phyloP scores from a whole-genome alignment of 2,888 invertebrate genomes.

The Zygaena filipendulae region DNA sequence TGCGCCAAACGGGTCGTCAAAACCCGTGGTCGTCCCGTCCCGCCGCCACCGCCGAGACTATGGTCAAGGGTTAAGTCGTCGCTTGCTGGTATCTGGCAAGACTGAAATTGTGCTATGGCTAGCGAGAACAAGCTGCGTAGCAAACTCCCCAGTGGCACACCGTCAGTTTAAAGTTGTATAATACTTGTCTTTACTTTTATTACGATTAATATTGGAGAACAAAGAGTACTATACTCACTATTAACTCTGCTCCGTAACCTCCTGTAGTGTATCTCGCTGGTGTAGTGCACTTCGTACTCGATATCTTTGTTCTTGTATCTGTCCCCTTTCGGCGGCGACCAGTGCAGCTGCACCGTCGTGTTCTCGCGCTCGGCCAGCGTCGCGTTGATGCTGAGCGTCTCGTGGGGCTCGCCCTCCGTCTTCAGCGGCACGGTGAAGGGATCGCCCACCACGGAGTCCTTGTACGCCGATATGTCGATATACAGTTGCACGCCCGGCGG shows the following conservation, averaged over 20 bases:
- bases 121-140: too few relatives aligned
- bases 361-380: constrained; percentile 62
- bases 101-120: too few relatives aligned
- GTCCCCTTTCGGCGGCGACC: constrained; percentile 71
- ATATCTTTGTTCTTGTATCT: constrained; percentile 48
- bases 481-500: constrained; percentile 57
- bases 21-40: too few relatives aligned
- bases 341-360: constrained; percentile 72
- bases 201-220: too few relatives aligned
- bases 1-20: too few relatives aligned
- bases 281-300: constrained; percentile 80
- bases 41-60: too few relatives aligned
- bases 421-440: constrained; percentile 48
- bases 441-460: constrained; percentile 66
- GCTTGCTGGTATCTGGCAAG: too few relatives aligned
- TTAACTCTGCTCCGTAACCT: constrained; percentile 56
- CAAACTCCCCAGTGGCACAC: too few relatives aligned
- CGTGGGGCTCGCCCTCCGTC: constrained; percentile 61
- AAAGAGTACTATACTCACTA: constrained; percentile 65
- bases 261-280: constrained; percentile 39
- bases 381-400: constrained; percentile 57
- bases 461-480: constrained; percentile 73
- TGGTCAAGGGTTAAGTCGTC: too few relatives aligned
- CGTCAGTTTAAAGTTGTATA: too few relatives aligned
- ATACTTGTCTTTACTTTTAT: too few relatives aligned